Percentiles rank a stretch among this genome's conserved stretches.
phyloP scores from a whole-genome alignment of 2,888 invertebrate species.

The Leptinotarsa rubiginosa region DNA sequence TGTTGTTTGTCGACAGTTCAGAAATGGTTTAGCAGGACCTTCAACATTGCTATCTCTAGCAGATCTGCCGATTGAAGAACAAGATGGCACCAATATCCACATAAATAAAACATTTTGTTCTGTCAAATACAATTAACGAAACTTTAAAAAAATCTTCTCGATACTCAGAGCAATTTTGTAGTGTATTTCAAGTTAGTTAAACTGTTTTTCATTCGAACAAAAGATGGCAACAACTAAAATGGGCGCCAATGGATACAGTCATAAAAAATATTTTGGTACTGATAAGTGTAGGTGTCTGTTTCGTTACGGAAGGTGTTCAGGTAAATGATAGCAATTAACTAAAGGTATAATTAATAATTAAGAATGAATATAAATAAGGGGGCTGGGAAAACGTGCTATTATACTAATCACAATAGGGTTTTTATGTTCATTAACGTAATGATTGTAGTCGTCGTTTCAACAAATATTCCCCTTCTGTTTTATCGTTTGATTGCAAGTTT shows the following conservation, averaged over 20 bases:
- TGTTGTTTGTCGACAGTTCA: too few relatives aligned
- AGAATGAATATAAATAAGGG: background rate
- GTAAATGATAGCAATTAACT: constrained; percentile 7
- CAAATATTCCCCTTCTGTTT: background rate
- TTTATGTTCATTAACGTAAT: background rate
- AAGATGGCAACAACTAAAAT: too few relatives aligned
- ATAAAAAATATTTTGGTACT: constrained; percentile 6
- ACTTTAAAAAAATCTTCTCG: too few relatives aligned
- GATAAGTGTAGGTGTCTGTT: constrained; percentile 9
- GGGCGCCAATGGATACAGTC: background rate
- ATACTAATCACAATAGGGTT: constrained; percentile 10
- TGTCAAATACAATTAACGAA: too few relatives aligned
- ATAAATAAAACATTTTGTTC: too few relatives aligned
- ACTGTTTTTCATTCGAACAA: too few relatives aligned
- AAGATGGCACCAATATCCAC: too few relatives aligned
- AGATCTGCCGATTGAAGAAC: too few relatives aligned
- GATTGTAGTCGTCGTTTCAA: background rate
- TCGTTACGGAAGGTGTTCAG: constrained; percentile 12
- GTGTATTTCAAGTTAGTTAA: too few relatives aligned
- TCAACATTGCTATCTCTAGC: too few relatives aligned
- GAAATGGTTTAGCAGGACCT: too few relatives aligned
- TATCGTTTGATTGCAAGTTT: background rate
- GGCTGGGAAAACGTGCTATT: constrained; percentile 12
- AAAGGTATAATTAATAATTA: constrained; percentile 10
- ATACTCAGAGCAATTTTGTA: too few relatives aligned